Evolutionary conservation across 2,113 vertebrate species (phyloP), one percentile per base, ranked within the genome.

Genomic region (Danionella cerebrum): DNA sequence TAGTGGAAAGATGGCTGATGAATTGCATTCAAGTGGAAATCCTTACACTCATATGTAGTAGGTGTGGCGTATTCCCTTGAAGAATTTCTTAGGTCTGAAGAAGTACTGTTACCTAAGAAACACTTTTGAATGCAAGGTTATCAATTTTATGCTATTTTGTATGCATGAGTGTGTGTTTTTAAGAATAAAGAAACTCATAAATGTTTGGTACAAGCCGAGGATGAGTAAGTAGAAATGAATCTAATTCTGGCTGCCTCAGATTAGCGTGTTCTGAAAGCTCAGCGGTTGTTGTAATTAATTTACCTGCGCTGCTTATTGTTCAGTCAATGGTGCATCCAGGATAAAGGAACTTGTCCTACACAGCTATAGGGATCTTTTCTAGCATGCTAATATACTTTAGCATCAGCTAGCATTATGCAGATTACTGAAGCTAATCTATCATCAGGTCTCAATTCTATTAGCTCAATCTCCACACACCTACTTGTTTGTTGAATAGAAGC

Each of bases 271-370:
- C 22, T 69, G 55, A 73, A 35, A 51, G 50, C 72, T 65, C 47
- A 70, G 67, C 51, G 29, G 27, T 71, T 69, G 35, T 47, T 31
- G 70, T 69, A 69, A 82, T 82, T 70, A 58, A 78, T 81, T 74
- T 75, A 80, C 77, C 67, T 83, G 76, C 57, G 67, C 31, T 77
- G 39, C 53, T 76, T 78, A 77, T 73, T 78, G 70, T 78, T 76
- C 55, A 67, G 50, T 68, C 14, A 35, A 57, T 67, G 70, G 38
- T 14, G 42, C 31, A 72, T 54, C 21, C 13, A 57, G 53, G 71
- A 69, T 75, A 73, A 65, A 76, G 51, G 27, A 63, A 63, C 45
- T 44, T 6, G 12, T 53, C 59, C 45, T n/a, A 31, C 47, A 66
- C 66, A 47, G 27, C 69, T 29, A 11, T 8, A 24, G 39, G 51